Base-by-base conservation (phyloP, 2,113 vertebrate genomes). In the Rhinopomastus cyanomelas region DNA sequence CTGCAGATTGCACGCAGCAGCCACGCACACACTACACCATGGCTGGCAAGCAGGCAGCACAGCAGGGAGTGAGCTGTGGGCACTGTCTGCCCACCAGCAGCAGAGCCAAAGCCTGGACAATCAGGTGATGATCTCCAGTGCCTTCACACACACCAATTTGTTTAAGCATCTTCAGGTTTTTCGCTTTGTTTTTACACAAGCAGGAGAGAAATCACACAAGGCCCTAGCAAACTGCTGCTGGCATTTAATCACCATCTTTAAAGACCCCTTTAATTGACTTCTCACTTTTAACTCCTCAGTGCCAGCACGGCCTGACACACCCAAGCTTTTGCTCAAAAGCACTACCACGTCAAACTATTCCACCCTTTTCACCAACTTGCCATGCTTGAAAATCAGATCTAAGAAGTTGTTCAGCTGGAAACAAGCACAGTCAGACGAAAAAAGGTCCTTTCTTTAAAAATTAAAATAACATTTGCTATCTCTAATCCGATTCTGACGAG, bases 91-190 rank as follows among this genome's bases (percentile, higher is more conserved):
- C 36, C 32, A 51, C 4, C 53, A 51, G 49, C 16, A 17, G 46
- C 49, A 51, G 11, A 5, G 49, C 49, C 49, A 25, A 13, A 25
- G 23, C 49, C 49, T 7, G 6, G 11, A 25, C 36, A 51, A 3
- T 4, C 44, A 22, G 11, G n/a, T 34, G 46, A 61, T 34, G 46
- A 61, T 16, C 27, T 18, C 52, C 0, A 0, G 46, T 9, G 21
- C 56, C 18, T 46, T 14, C 69, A 55, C 56, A 36, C 3, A 0
- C 44, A 34, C 60, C 1, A 1, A 16, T 8, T 25, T 3, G 21
- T 1, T 12, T 44, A 6, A 21, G 23, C 5, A 30, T 1, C 59
- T 68, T 2, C 3, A 61, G 13, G 42, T 9, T 65, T 81, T 59
- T 4, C 29, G 29, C 8, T 16, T 6, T 10, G 27, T 9, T 88